phyloP scores from a whole-genome alignment of 2,113 vertebrate species.

The Oryzias curvinotus region DNA sequence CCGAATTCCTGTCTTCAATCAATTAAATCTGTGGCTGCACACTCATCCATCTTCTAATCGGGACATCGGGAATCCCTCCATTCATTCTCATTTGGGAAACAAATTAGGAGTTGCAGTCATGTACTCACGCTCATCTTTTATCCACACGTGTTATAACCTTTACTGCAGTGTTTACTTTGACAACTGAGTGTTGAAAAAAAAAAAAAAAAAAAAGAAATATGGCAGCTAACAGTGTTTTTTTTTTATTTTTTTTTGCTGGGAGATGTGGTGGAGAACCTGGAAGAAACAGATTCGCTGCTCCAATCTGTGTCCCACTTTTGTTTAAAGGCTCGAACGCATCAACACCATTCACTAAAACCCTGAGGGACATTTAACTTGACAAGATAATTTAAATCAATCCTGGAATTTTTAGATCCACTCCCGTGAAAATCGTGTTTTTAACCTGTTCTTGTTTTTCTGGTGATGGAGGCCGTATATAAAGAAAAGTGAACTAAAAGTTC shows the following conservation, averaged over 20 bases:
- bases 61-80: conserved; percentile 65
- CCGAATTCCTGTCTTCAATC: conserved; percentile 76
- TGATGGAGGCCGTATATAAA: no score
- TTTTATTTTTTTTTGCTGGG: not conserved
- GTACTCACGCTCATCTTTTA: conserved; percentile 20
- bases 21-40: conserved; percentile 68
- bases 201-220: not conserved
- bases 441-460: no score
- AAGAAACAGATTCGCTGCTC: not conserved
- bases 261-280: not conserved
- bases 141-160: conserved; percentile 12
- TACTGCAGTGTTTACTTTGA: conserved; percentile 2
- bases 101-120: conserved; percentile 66
- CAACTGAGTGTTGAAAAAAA: no score
- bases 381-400: not conserved
- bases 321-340: conserved; percentile 28
- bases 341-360: conserved; percentile 64
- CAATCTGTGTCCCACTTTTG: not conserved
- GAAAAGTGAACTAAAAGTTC: no score
- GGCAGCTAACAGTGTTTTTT: not conserved
- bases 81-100: conserved; percentile 72
- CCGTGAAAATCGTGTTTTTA: no score
- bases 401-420: no score
- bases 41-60: conserved; percentile 75
- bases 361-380: conserved; percentile 2